Percentiles rank a stretch among this genome's conserved stretches.
These are phyloP conservation scores for Tenthredo scrophulariae DNA, from an alignment of 2,888 invertebrate genomes.

Conservation along the genomic window DNA sequence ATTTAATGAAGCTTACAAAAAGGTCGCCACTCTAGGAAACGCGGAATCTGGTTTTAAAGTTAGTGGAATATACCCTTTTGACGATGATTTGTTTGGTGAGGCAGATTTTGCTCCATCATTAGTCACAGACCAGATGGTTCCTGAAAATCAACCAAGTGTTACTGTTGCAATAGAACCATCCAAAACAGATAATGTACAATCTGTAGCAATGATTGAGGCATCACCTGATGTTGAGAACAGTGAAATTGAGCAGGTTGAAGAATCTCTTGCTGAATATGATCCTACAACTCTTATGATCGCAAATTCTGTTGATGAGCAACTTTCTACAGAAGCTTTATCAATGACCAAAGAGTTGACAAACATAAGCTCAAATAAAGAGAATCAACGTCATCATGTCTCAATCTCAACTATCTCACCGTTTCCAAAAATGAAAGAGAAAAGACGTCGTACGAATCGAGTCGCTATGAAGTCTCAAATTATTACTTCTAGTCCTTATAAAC, in stretches of 20 bases:
- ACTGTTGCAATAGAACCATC: not conserved
- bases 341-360: not conserved
- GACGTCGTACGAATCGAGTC: conserved; percentile 1
- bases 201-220: not conserved
- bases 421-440: conserved; percentile 27
- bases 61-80: conserved; percentile 45
- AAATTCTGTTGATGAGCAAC: not conserved
- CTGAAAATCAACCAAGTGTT: not conserved
- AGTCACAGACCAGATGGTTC: not conserved
- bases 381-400: not conserved
- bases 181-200: not conserved
- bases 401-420: conserved; percentile 3
- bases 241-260: not conserved
- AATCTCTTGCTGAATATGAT: conserved; percentile 9
- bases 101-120: not conserved
- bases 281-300: not conserved
- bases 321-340: not conserved
- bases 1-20: conserved; percentile 56
- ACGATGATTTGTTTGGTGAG: not conserved
- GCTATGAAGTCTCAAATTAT: conserved; percentile 14
- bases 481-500: conserved; percentile 20
- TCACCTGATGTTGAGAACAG: not conserved
- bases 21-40: conserved; percentile 54
- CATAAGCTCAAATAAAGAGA: not conserved
- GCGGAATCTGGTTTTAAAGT: conserved; percentile 56